A percentile compares a stretch with the other conserved stretches of the same genome.
These are phyloP conservation scores for Nysson spinosus DNA, from an alignment of 2,888 invertebrate species.

Conservation along the genomic window DNA sequence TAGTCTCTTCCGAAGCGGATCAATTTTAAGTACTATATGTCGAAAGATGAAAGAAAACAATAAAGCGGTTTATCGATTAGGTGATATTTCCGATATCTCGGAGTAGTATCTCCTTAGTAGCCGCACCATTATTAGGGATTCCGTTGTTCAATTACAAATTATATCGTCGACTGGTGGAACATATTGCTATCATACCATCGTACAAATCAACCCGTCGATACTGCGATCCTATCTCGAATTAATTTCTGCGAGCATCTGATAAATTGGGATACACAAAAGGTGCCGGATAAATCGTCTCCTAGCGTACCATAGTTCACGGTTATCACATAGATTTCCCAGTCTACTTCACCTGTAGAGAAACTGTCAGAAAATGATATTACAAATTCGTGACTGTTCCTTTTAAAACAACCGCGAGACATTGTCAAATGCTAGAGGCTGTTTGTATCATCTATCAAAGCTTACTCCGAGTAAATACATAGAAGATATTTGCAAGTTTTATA, in stretches of 20 bases:
- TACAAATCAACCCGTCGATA: constrained; percentile 59
- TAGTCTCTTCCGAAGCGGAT: no score
- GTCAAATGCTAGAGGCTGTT: constrained; percentile 5
- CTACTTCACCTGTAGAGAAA: no score
- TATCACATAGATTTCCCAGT: constrained; percentile 27
- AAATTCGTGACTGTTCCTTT: background rate
- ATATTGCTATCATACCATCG: constrained; percentile 35
- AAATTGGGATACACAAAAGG: constrained; percentile 45
- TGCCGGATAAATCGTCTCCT: constrained; percentile 37
- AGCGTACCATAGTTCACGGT: constrained; percentile 14
- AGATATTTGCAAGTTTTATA: no score
- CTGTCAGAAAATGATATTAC: background rate
- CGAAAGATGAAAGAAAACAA: no score
- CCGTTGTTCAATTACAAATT: constrained; percentile 44
- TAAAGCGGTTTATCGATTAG: constrained; percentile 23
- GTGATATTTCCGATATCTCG: constrained; percentile 41
- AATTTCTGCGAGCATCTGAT: constrained; percentile 48
- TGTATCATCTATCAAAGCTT: no score
- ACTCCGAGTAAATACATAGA: no score
- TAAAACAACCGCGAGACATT: background rate
- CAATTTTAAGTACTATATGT: no score
- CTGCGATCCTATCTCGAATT: constrained; percentile 55
- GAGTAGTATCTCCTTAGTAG: constrained; percentile 29
- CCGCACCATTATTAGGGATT: constrained; percentile 27
- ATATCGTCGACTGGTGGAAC: constrained; percentile 30